A percentile compares a stretch with the other conserved stretches of the same genome.
phyloP scores from a whole-genome alignment of 2,797 vertebrate genomes.

The Pitangus sulphuratus region DNA sequence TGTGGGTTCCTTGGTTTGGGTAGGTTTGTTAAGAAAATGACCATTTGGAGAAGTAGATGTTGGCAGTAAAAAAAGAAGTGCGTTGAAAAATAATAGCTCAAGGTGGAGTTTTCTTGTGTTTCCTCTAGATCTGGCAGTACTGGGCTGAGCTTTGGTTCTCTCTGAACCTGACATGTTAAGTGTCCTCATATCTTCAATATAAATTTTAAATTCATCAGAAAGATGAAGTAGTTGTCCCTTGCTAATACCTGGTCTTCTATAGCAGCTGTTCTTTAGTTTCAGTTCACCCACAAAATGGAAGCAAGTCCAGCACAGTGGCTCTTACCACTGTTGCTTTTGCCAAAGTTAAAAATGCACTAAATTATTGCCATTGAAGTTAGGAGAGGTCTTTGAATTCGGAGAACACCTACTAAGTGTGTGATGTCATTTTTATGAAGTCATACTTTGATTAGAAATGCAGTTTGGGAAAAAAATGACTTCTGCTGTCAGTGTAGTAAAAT shows the following conservation, averaged over 20 bases:
- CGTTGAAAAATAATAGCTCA: neutral
- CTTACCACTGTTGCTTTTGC: neutral
- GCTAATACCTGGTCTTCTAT: neutral
- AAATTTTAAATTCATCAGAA: neutral
- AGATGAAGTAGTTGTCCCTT: neutral
- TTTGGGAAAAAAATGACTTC: neutral
- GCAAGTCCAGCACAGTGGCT: neutral
- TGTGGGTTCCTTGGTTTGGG: neutral
- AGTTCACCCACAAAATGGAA: neutral
- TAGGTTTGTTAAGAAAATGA: neutral
- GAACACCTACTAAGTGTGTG: neutral
- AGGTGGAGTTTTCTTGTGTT: neutral
- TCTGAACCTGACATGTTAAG: neutral
- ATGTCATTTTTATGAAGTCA: slow-evolving; percentile 11
- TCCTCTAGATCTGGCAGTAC: neutral
- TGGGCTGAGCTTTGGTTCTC: neutral
- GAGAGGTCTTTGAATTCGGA: neutral
- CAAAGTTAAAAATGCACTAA: neutral
- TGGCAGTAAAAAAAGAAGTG: neutral
- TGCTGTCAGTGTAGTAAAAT: neutral
- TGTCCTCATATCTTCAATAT: neutral
- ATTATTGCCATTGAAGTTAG: neutral
- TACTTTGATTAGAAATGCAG: neutral
- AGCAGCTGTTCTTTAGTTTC: neutral
- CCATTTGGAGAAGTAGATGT: neutral